A percentile compares a stretch with the other conserved stretches of the same genome.
Evolutionary conservation across 1,140 invertebrate genomes (phyloP).

Genomic region (Diorhabda carinulata): DNA sequence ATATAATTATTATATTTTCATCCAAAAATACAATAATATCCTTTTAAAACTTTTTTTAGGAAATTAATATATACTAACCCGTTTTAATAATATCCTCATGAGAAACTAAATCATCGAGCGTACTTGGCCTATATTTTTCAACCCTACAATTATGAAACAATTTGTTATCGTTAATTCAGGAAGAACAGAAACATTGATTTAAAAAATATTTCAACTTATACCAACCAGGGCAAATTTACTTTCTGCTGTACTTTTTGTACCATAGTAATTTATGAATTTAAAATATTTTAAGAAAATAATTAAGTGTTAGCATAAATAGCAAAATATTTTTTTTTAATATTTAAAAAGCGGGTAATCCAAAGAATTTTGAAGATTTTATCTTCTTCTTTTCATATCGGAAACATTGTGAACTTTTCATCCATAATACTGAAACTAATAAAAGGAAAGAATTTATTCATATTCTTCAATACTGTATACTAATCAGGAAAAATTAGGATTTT

Average conservation of each 20-base stretch:
- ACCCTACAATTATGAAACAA: slow-evolving; percentile 66
- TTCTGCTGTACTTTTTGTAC: slow-evolving; percentile 22
- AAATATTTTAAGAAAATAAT: neutral
- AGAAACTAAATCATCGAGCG: slow-evolving; percentile 89
- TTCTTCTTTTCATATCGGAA: too few relatives aligned
- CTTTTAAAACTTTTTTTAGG: neutral
- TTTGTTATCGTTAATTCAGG: neutral
- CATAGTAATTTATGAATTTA: slow-evolving; percentile 8
- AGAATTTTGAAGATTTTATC: too few relatives aligned
- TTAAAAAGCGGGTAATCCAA: neutral
- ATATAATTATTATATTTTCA: neutral
- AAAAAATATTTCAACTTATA: neutral
- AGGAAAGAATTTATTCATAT: too few relatives aligned
- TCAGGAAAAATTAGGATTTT: too few relatives aligned
- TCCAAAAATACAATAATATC: neutral
- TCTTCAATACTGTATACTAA: too few relatives aligned
- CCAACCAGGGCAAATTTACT: slow-evolving; percentile 36
- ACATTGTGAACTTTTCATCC: too few relatives aligned
- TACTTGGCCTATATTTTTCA: slow-evolving; percentile 94
- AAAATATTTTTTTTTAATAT: neutral
- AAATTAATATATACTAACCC: slow-evolving; percentile 56
- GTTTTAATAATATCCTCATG: slow-evolving; percentile 96
- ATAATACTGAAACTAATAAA: too few relatives aligned
- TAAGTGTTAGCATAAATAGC: neutral
- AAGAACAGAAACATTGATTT: neutral